Conservation (phyloP, 1,140 invertebrate genomes). For the Drosophila malerkotliana region DNA sequence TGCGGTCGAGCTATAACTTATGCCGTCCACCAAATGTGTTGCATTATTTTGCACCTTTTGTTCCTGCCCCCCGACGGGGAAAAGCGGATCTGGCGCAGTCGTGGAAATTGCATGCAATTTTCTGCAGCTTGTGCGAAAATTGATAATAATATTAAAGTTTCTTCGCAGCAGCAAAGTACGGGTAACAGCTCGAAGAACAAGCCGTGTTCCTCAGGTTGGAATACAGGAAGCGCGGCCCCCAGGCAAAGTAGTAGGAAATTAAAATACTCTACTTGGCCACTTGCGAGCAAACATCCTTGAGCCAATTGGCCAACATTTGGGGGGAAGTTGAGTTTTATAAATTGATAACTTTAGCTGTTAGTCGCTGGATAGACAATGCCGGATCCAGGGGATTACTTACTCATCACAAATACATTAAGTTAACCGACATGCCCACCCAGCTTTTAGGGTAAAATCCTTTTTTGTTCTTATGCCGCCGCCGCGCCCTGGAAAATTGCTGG, state of each 20-base stretch:
- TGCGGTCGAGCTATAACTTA: conserved; percentile 60
- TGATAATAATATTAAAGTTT: conserved; percentile 67
- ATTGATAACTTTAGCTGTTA: background rate
- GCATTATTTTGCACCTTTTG: conserved; percentile 53
- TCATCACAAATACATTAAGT: conserved; percentile 14
- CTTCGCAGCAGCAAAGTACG: conserved; percentile 27
- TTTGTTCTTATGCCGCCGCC: conserved; percentile 46
- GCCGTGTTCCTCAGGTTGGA: conserved; percentile 12
- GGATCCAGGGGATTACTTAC: background rate
- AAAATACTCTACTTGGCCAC: conserved; percentile 12
- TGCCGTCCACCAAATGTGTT: conserved; percentile 61
- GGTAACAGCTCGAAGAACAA: conserved; percentile 40
- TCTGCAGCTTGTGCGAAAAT: conserved; percentile 58
- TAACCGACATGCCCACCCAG: conserved; percentile 6
- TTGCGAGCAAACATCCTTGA: background rate
- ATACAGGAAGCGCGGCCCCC: background rate
- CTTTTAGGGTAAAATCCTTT: conserved; percentile 30
- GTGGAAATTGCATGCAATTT: conserved; percentile 58
- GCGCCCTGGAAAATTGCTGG: conserved; percentile 38
- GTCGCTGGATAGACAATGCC: background rate
- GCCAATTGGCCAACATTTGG: background rate
- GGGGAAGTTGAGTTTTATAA: background rate
- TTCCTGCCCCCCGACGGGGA: conserved; percentile 1
- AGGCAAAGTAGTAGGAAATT: background rate
- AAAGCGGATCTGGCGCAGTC: conserved; percentile 11